These are phyloP conservation scores for Indri indri DNA, from an alignment of 2,113 vertebrate species.

Conservation along the genomic window DNA sequence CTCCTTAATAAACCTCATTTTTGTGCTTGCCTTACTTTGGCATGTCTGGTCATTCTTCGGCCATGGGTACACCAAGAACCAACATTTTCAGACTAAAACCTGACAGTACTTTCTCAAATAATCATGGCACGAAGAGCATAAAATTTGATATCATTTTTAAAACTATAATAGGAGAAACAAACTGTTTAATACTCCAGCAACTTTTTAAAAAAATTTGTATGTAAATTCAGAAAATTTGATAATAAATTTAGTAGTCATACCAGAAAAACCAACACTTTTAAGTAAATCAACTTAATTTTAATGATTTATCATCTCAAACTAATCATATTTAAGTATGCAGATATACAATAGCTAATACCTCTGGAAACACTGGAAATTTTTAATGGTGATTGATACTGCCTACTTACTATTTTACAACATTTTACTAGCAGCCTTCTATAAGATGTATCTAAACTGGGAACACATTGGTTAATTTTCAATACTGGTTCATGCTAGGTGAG, in stretches of 20 bases:
- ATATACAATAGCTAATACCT: neutral
- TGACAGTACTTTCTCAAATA: neutral
- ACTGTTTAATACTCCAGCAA: neutral
- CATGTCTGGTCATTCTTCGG: no score
- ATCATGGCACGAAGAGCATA: neutral
- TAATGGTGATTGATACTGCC: neutral
- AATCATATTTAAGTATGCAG: neutral
- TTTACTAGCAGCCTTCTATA: neutral
- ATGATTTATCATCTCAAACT: neutral
- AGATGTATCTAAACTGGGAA: neutral
- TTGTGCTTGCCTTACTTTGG: no score
- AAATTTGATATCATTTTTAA: neutral
- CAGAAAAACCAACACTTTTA: neutral
- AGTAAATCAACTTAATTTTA: neutral
- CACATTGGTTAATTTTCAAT: neutral
- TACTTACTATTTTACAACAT: neutral
- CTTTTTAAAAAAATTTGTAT: neutral
- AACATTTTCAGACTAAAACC: no score
- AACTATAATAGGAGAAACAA: neutral
- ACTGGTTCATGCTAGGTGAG: neutral
- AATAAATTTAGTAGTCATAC: neutral
- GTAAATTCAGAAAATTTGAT: neutral
- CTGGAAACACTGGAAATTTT: neutral
- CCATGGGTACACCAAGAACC: no score
- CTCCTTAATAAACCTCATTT: no score